Percentiles rank a stretch among this genome's conserved stretches.
Evolutionary conservation across 2,888 invertebrate genomes (phyloP).

Genomic region (Chrysolina oricalcia): DNA sequence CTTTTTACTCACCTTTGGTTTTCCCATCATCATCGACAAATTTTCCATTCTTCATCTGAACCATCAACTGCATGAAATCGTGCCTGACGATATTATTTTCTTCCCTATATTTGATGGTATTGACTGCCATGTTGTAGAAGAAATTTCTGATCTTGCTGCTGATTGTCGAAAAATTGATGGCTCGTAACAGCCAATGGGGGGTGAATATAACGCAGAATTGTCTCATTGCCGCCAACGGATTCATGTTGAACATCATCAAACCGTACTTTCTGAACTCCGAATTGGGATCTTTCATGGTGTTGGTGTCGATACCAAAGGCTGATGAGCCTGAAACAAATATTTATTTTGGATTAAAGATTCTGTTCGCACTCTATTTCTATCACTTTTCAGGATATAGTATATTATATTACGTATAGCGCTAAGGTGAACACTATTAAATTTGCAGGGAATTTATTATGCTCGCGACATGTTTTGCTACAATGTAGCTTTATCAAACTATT

Average conservation of each 20-base stretch:
- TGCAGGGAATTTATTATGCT: too few species aligned
- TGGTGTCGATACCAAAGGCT: slow-evolving; percentile 37
- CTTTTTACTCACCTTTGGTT: slow-evolving; percentile 19
- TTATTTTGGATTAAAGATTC: background rate
- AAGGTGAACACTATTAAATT: too few species aligned
- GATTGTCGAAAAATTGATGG: slow-evolving; percentile 30
- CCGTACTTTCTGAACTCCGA: slow-evolving; percentile 33
- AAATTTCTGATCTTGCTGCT: slow-evolving; percentile 29
- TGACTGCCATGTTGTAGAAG: slow-evolving; percentile 29
- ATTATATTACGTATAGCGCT: too few species aligned
- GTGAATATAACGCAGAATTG: background rate
- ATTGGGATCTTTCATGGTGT: slow-evolving; percentile 37
- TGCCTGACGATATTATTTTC: slow-evolving; percentile 36
- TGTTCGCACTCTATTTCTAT: background rate
- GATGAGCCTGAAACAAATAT: slow-evolving; percentile 12
- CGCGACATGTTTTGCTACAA: too few species aligned
- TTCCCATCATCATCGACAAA: background rate
- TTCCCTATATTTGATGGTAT: slow-evolving; percentile 40
- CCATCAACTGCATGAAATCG: slow-evolving; percentile 42
- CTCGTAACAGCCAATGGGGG: slow-evolving; percentile 29
- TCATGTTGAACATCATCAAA: slow-evolving; percentile 27
- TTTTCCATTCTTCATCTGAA: slow-evolving; percentile 38
- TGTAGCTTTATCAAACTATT: too few species aligned
- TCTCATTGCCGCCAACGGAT: background rate
- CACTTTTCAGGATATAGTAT: too few species aligned